A percentile compares a stretch with the other conserved stretches of the same genome.
These are phyloP conservation scores for Amblyraja radiata DNA, from an alignment of 2,797 vertebrate genomes.

Conservation along the genomic window DNA sequence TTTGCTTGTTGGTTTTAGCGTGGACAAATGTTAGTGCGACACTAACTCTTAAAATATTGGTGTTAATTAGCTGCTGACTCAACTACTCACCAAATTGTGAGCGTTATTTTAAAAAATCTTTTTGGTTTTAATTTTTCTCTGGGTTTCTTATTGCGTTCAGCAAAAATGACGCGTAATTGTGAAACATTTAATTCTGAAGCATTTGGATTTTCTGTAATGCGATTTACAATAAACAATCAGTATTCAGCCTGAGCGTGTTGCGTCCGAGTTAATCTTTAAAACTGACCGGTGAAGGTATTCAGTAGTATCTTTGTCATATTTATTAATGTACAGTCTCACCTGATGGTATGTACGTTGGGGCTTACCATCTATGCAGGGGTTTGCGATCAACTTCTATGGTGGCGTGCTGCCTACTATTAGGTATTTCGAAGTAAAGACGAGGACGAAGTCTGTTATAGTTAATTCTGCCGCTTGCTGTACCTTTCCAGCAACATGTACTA, in stretches of 20 bases:
- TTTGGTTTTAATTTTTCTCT: conserved; percentile 20
- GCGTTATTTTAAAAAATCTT: conserved; percentile 13
- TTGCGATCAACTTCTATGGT: background rate
- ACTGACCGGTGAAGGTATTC: background rate
- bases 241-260: conserved; percentile 30
- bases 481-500: background rate
- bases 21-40: conserved; percentile 13
- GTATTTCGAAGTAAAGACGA: no score
- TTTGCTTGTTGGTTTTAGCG: conserved; percentile 20
- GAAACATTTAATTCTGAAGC: background rate
- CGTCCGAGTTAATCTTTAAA: conserved; percentile 23
- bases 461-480: background rate
- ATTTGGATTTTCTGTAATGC: conserved; percentile 20
- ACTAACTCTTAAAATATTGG: conserved; percentile 13
- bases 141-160: background rate
- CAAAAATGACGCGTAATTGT: background rate
- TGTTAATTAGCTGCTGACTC: conserved; percentile 27
- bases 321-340: background rate
- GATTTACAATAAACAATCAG: conserved; percentile 27
- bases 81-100: conserved; percentile 23
- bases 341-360: background rate
- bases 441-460: background rate
- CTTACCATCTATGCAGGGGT: background rate
- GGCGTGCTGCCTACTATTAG: background rate
- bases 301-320: background rate